A percentile compares a stretch with the other conserved stretches of the same genome.
These are phyloP conservation scores for Cacoxenus indagator DNA, from an alignment of 2,888 invertebrate species.

Conservation along the genomic window DNA sequence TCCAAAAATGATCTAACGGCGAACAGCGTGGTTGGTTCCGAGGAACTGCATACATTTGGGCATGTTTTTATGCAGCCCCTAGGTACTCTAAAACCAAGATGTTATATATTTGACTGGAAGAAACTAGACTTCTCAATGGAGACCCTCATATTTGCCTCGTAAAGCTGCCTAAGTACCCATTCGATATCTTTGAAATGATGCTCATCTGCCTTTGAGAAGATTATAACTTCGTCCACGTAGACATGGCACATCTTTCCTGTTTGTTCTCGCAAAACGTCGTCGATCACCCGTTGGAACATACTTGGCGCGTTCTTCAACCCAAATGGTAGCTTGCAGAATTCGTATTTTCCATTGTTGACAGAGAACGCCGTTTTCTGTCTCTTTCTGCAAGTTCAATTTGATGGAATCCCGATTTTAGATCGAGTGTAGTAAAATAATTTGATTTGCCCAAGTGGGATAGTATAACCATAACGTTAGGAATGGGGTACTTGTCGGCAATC, in stretches of 20 bases:
- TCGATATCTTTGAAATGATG: neutral
- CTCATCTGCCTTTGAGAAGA: neutral
- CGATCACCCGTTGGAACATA: neutral
- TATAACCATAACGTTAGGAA: neutral
- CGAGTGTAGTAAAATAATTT: too few species aligned
- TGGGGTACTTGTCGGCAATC: neutral
- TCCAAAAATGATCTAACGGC: too few species aligned
- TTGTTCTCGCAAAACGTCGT: neutral
- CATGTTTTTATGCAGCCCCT: neutral
- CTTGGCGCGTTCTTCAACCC: neutral
- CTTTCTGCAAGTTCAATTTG: neutral
- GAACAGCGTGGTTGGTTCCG: too few species aligned
- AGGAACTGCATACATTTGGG: neutral
- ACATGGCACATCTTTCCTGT: too few species aligned
- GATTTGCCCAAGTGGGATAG: too few species aligned
- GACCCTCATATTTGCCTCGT: neutral
- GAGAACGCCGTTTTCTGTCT: neutral
- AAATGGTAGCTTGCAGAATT: neutral
- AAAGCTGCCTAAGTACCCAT: neutral
- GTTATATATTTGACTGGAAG: neutral
- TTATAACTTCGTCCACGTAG: neutral
- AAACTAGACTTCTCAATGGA: neutral
- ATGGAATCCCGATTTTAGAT: neutral
- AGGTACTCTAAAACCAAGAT: neutral
- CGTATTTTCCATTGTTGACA: neutral